Evolutionary conservation across 2,113 vertebrate species (phyloP).

Genomic region (Corythornis madagascariensis): DNA sequence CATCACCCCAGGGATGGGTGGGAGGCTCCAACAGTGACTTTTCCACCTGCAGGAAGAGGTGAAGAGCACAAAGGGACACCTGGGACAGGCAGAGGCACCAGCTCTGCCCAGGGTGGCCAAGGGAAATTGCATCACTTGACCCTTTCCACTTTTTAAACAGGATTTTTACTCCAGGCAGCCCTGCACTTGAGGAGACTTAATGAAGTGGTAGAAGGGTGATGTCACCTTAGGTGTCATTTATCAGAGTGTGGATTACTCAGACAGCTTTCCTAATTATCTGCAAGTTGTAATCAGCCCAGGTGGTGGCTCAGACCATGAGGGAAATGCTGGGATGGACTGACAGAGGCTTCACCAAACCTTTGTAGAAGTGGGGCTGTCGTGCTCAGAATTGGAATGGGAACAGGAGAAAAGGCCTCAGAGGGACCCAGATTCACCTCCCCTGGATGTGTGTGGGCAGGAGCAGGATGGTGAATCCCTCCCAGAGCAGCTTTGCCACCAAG

Average conservation of each 20-base stretch:
- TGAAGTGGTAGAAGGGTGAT: slow-evolving; percentile 9
- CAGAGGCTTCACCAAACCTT: neutral
- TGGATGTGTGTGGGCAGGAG: neutral
- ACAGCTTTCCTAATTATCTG: slow-evolving; percentile 47
- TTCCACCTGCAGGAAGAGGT: neutral
- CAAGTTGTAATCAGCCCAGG: neutral
- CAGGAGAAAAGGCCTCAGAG: neutral
- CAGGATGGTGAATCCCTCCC: neutral
- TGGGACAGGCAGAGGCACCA: neutral
- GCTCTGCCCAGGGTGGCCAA: neutral
- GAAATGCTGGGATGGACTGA: neutral
- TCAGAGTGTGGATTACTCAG: neutral
- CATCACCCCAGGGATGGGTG: too few species aligned
- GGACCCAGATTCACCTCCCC: neutral
- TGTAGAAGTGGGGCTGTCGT: neutral
- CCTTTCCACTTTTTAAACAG: neutral
- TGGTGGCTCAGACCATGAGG: neutral
- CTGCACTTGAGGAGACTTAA: slow-evolving; percentile 31
- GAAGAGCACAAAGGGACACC: too few species aligned
- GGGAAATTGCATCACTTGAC: neutral
- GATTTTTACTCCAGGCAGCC: neutral
- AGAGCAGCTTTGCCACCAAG: too few species aligned
- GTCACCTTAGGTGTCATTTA: slow-evolving; percentile 48
- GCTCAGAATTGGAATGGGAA: neutral
- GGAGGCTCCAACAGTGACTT: neutral